phyloP scores from a whole-genome alignment of 2,797 vertebrate species.

The Peromyscus eremicus region DNA sequence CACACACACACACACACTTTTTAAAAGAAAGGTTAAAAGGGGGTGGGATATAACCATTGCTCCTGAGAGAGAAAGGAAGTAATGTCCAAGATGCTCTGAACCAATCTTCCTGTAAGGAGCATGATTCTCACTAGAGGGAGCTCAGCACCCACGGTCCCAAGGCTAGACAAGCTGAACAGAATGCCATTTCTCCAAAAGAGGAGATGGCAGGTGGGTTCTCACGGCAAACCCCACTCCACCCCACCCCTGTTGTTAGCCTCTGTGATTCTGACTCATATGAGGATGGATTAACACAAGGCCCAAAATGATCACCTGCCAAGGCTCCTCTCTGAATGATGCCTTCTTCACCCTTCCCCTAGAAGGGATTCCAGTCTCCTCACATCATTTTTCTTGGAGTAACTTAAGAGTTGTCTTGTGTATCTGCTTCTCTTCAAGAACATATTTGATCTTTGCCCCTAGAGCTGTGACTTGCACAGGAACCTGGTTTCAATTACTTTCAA shows the following conservation, averaged over 20 bases:
- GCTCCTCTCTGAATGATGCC: neutral
- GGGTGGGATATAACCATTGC: neutral
- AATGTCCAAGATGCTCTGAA: neutral
- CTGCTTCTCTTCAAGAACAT: constrained; percentile 15
- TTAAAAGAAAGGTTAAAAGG: neutral
- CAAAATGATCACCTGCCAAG: neutral
- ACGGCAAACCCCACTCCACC: neutral
- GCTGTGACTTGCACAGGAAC: neutral
- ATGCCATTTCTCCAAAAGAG: neutral
- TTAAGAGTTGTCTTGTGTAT: constrained; percentile 3
- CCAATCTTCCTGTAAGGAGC: constrained; percentile 36
- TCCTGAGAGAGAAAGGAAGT: constrained; percentile 34
- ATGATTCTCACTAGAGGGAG: constrained; percentile 72
- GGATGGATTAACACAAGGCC: neutral
- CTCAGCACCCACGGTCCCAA: constrained; percentile 44
- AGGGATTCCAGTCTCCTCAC: neutral
- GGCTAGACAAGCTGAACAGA: neutral
- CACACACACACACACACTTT: neutral
- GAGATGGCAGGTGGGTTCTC: neutral
- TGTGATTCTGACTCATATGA: neutral
- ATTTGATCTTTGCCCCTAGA: constrained; percentile 8
- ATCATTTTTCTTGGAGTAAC: neutral
- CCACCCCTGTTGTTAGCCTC: neutral
- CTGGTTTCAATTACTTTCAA: constrained; percentile 33
- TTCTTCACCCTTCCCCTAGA: neutral